These are phyloP conservation scores for Cataglyphis livida DNA, from an alignment of 2,888 invertebrate species.

Conservation along the genomic window DNA sequence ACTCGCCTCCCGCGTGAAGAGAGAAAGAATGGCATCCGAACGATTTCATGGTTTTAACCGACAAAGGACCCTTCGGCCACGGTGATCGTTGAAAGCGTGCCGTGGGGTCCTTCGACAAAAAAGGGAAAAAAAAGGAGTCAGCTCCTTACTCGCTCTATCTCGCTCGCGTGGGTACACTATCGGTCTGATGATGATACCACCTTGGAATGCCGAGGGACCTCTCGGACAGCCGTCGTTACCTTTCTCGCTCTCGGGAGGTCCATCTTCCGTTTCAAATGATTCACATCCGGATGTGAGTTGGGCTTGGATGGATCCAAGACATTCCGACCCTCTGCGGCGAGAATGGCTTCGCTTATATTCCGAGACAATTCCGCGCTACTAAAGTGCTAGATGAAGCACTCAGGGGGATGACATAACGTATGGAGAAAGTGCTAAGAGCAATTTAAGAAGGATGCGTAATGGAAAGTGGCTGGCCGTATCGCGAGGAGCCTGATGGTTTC, in stretches of 20 bases:
- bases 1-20: slow-evolving; percentile 32
- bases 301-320: neutral
- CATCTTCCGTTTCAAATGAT: slow-evolving; percentile 43
- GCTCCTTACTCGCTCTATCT: slow-evolving; percentile 19
- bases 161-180: slow-evolving; percentile 13
- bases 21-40: slow-evolving; percentile 31
- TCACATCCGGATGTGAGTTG: slow-evolving; percentile 46
- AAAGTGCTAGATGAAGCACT: neutral
- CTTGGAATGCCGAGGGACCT: slow-evolving; percentile 33
- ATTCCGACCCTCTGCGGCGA: neutral
- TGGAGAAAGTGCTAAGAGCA: slow-evolving; percentile 24
- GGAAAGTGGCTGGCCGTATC: slow-evolving; percentile 5
- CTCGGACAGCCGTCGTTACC: neutral
- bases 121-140: neutral
- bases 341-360: neutral
- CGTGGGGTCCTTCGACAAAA: slow-evolving; percentile 6
- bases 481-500: neutral
- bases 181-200: slow-evolving; percentile 32
- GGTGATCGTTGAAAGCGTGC: slow-evolving; percentile 25
- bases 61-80: slow-evolving; percentile 38
- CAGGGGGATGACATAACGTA: slow-evolving; percentile 25
- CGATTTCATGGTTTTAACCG: slow-evolving; percentile 44
- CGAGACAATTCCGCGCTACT: neutral
- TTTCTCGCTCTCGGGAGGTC: slow-evolving; percentile 15
- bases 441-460: slow-evolving; percentile 22